Percentiles rank a stretch among this genome's conserved stretches.
Conservation (phyloP, 2,113 vertebrate species). For the Mormyrus iriodes region DNA sequence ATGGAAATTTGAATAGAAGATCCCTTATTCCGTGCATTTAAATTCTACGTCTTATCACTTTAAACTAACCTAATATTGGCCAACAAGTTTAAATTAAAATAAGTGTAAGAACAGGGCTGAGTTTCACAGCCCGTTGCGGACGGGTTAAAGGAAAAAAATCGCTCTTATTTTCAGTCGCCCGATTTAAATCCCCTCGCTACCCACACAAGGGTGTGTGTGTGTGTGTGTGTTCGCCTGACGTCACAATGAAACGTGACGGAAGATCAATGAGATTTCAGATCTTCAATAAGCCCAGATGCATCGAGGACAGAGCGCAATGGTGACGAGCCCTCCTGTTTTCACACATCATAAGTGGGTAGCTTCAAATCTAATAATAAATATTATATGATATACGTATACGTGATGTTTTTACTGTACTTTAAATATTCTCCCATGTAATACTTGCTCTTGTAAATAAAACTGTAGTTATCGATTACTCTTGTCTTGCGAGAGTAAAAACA, state of each 20-base stretch:
- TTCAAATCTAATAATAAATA: too few species aligned
- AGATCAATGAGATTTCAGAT: slow-evolving; percentile 59
- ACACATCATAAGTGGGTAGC: neutral
- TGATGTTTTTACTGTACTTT: neutral
- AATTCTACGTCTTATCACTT: neutral
- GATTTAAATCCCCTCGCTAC: slow-evolving; percentile 8
- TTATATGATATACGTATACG: neutral
- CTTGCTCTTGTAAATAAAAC: neutral
- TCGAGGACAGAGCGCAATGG: slow-evolving; percentile 35
- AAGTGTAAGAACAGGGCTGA: neutral
- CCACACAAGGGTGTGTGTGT: slow-evolving; percentile 17
- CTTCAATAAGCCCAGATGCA: slow-evolving; percentile 42
- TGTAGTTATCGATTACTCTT: neutral
- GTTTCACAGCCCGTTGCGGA: neutral
- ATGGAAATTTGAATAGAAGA: neutral
- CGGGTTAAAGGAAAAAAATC: neutral
- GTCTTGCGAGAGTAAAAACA: slow-evolving; percentile 13
- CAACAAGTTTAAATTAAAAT: neutral
- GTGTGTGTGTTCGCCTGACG: slow-evolving; percentile 44
- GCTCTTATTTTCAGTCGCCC: neutral
- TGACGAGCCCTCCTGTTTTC: neutral
- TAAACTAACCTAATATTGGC: neutral
- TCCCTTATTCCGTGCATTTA: neutral
- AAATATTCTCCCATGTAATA: neutral
- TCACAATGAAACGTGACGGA: slow-evolving; percentile 71